Conservation (phyloP, 2,797 vertebrate genomes). For the Pagetopsis macropterus region DNA sequence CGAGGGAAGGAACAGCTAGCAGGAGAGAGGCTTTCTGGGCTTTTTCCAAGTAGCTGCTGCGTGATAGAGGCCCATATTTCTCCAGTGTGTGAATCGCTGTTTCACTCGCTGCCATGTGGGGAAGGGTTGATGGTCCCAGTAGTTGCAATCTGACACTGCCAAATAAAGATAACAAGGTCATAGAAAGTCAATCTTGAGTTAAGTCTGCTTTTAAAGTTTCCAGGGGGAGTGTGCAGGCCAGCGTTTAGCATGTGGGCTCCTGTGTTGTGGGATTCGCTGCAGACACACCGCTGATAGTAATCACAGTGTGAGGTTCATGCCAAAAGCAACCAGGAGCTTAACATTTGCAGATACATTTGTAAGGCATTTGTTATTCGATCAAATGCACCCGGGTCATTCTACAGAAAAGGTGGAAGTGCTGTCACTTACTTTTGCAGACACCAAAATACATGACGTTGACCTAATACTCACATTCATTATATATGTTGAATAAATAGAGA, state of each 20-base stretch:
- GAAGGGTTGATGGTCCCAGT: constrained; percentile 16
- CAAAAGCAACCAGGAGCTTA: constrained; percentile 53
- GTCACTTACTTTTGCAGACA: too few species aligned
- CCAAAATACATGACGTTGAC: too few species aligned
- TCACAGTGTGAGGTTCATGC: constrained; percentile 35
- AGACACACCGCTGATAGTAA: constrained; percentile 59
- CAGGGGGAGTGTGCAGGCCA: constrained; percentile 25
- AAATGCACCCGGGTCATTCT: constrained; percentile 23
- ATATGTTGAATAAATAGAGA: too few species aligned
- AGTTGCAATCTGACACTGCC: constrained; percentile 57
- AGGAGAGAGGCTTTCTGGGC: constrained; percentile 57
- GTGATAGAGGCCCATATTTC: constrained; percentile 56
- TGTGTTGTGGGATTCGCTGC: constrained; percentile 44
- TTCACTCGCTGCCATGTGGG: constrained; percentile 40
- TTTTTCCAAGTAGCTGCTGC: constrained; percentile 52
- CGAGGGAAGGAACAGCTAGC: constrained; percentile 34
- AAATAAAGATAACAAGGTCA: constrained; percentile 74
- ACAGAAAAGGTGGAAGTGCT: too few species aligned
- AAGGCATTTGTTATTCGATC: constrained; percentile 57
- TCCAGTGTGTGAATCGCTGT: constrained; percentile 41
- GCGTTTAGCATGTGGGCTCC: constrained; percentile 41
- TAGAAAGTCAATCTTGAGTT: constrained; percentile 53
- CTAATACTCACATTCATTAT: too few species aligned
- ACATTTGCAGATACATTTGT: constrained; percentile 53
- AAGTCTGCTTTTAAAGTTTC: constrained; percentile 48